Conservation (phyloP, 2,113 vertebrate species). For the Columba livia region DNA sequence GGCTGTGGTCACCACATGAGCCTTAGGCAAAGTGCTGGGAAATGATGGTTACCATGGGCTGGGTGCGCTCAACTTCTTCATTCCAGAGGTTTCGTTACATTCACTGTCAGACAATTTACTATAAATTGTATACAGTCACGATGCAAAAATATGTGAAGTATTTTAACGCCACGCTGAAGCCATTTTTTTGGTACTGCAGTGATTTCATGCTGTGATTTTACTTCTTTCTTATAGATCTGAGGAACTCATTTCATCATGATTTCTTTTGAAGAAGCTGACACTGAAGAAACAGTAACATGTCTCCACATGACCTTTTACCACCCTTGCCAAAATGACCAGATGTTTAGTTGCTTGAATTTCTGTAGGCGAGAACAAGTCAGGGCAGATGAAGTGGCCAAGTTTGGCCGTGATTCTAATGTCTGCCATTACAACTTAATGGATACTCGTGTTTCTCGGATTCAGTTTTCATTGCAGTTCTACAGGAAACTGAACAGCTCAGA, state of each 20-base stretch:
- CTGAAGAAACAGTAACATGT: conserved; percentile 83
- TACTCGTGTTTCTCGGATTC: conserved; percentile 82
- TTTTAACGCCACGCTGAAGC: background rate
- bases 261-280: conserved; percentile 77
- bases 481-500: conserved; percentile 68
- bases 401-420: conserved; percentile 81
- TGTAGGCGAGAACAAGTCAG: conserved; percentile 42
- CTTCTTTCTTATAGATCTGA: background rate
- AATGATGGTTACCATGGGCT: background rate
- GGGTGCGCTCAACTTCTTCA: background rate
- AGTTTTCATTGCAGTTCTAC: conserved; percentile 84
- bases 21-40: background rate
- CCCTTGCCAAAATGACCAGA: conserved; percentile 72
- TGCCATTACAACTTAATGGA: conserved; percentile 83
- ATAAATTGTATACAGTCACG: fast-evolving
- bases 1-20: fast-evolving
- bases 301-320: conserved; percentile 86
- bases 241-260: background rate
- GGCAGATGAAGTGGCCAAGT: conserved; percentile 76
- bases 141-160: too few species aligned
- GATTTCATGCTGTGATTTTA: background rate
- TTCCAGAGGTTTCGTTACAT: background rate
- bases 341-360: conserved; percentile 77
- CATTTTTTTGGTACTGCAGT: fast-evolving
- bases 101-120: background rate